Evolutionary conservation across 1,140 invertebrate species (phyloP).

Genomic region (Yoshiicerus persimilis): DNA sequence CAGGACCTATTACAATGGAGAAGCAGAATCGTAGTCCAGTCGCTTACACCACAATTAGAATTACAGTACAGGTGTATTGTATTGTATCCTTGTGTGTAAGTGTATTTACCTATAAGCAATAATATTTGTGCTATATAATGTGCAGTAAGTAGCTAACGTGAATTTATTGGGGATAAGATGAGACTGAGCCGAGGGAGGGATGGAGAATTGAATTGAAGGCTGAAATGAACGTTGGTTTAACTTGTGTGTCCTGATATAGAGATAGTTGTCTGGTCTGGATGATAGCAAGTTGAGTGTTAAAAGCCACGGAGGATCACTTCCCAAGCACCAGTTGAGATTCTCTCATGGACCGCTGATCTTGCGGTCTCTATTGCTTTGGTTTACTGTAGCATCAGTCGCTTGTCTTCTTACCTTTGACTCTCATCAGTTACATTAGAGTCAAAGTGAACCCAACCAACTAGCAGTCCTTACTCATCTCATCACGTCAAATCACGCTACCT

Average conservation of each 20-base stretch:
- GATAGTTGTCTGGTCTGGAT: neutral
- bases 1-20: neutral
- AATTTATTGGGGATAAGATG: neutral
- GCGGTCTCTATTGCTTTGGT: conserved; percentile 29
- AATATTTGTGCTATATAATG: neutral
- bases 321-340: conserved; percentile 32
- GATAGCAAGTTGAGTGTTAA: conserved; percentile 24
- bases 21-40: neutral
- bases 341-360: conserved; percentile 42
- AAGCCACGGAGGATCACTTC: conserved; percentile 28
- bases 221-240: neutral
- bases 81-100: too few relatives aligned
- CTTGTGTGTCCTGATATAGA: neutral
- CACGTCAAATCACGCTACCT: neutral
- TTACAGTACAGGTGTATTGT: neutral
- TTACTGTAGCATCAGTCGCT: neutral
- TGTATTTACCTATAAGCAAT: neutral
- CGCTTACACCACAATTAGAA: neutral
- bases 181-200: neutral
- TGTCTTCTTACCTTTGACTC: neutral
- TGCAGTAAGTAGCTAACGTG: neutral
- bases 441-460: neutral
- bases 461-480: neutral
- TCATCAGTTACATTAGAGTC: neutral
- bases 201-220: neutral